These are phyloP conservation scores for Rhopalosiphum nymphaeae DNA, from an alignment of 2,888 invertebrate species.

Conservation along the genomic window DNA sequence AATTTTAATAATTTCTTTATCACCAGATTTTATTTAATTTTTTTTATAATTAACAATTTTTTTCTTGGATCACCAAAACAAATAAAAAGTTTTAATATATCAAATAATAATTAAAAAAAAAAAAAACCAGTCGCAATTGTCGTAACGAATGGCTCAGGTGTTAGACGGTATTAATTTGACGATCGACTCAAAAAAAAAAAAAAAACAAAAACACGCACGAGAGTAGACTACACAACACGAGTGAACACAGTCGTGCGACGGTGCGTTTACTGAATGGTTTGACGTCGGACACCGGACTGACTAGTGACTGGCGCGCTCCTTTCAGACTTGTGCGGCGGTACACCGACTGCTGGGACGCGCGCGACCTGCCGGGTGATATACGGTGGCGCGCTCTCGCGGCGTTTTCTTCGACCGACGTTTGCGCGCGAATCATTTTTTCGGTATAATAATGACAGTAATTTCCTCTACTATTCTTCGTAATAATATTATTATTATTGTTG, in stretches of 20 bases:
- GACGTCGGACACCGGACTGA: conserved; percentile 60
- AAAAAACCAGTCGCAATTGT: not conserved
- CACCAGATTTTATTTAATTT: not conserved
- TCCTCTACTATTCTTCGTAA: not conserved
- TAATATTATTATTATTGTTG: conserved; percentile 16
- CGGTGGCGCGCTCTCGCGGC: conserved; percentile 17
- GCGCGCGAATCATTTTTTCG: not conserved
- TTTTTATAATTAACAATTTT: not conserved
- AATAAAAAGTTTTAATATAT: not conserved
- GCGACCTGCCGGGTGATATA: not conserved
- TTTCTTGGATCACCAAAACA: not conserved
- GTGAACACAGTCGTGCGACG: conserved; percentile 34
- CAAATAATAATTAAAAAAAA: not conserved
- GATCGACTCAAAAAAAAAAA: not conserved
- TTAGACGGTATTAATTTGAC: not conserved
- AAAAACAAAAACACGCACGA: conserved; percentile 7
- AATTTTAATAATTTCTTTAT: not conserved
- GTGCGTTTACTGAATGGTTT: not conserved
- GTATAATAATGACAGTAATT: not conserved
- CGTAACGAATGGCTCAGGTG: not conserved
- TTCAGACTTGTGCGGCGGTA: conserved; percentile 16
- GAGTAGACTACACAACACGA: conserved; percentile 2
- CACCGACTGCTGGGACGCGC: conserved; percentile 18
- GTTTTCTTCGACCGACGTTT: not conserved
- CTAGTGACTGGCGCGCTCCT: not conserved